Evolutionary conservation across 2,797 vertebrate species (phyloP), one percentile per base, ranked within the genome.

Genomic region (Poeciliopsis presidionis): DNA sequence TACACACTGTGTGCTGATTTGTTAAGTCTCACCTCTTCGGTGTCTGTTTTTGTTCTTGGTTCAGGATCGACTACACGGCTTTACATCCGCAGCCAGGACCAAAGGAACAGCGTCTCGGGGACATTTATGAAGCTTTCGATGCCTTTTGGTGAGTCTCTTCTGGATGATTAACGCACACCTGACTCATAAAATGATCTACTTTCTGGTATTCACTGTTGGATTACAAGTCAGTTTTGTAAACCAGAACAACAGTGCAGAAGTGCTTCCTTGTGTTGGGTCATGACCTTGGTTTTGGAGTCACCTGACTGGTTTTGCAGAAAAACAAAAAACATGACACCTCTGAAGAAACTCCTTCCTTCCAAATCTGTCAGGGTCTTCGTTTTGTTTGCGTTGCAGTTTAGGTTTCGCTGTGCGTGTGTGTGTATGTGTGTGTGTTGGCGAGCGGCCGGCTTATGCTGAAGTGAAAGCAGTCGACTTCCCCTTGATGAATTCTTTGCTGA

Each of bases 51-150:
- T 73, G 33, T 78, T 88, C 28, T 45, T 57, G 70, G 4, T 81
- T 74, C 77, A 92, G 91, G 90, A 90, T 76, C 81, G 14, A 89
- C 89, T 90, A 82, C 80, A 90, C 86, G 84, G 83, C 81, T 87
- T 84, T 36, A 41, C 76, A 25, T 84, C 87, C 86, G 82, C 80
- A 88, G 86, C 87, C 78, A 84, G 86, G 87, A 88, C 86, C 84
- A 89, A 88, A 90, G 67, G 53, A 2, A 25, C 47, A 2, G 80
- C 87, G 84, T 93, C 88, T 87, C 85, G 73, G 67, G 79, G 83
- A 94, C 90, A 93, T 96, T 94, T 89, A 94, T 95, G 95, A 95
- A 93, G 91, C 94, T 95, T 95, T 94, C 83, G 89, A 90, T 89
- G 91, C 91, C 91, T 92, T 94, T 95, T 95, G 94, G 95, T 96